Percentiles rank a stretch among this genome's conserved stretches.
Evolutionary conservation across 2,888 invertebrate genomes (phyloP).

Genomic region (Lasioglossum calceatum): DNA sequence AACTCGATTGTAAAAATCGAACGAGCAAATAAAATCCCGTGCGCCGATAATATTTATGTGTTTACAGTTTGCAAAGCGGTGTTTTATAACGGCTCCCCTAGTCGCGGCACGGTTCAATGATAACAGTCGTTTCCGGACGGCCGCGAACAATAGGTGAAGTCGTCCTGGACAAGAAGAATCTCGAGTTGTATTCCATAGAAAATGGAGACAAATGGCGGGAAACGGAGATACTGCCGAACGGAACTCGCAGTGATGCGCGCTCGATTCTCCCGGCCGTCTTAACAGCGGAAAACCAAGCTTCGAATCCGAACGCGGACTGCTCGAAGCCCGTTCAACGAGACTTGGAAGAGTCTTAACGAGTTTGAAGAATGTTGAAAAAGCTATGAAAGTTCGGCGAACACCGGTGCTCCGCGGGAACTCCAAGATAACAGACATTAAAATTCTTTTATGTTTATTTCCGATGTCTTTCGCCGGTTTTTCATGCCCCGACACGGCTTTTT

Average conservation of each 20-base stretch:
- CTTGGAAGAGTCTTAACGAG: slow-evolving; percentile 23
- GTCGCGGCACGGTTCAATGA: slow-evolving; percentile 8
- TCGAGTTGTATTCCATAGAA: slow-evolving; percentile 27
- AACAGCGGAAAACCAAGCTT: slow-evolving; percentile 3
- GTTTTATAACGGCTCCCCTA: not conserved
- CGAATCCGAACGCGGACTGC: not conserved
- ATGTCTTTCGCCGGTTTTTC: not conserved
- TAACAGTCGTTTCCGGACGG: slow-evolving; percentile 8
- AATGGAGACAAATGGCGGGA: slow-evolving; percentile 48
- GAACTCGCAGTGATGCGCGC: slow-evolving; percentile 11
- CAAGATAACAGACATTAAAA: slow-evolving; percentile 18
- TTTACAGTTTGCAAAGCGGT: slow-evolving; percentile 18
- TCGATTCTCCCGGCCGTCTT: slow-evolving; percentile 20
- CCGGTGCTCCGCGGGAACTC: slow-evolving; percentile 7
- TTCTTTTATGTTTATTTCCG: slow-evolving; percentile 5
- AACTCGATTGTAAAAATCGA: not conserved
- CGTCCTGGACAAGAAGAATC: slow-evolving; percentile 36
- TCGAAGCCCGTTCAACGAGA: slow-evolving; percentile 8
- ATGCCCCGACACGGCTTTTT: not conserved
- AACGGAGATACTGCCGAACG: slow-evolving; percentile 25
- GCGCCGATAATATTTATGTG: slow-evolving; percentile 4
- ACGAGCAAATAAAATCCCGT: not conserved
- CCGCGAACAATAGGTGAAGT: slow-evolving; percentile 33
- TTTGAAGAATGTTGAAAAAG: slow-evolving; percentile 13
- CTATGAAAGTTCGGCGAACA: slow-evolving; percentile 3